Base-by-base conservation (phyloP, 53 echinoderm and acorn worm species). In the Mesocentrotus franciscanus region DNA sequence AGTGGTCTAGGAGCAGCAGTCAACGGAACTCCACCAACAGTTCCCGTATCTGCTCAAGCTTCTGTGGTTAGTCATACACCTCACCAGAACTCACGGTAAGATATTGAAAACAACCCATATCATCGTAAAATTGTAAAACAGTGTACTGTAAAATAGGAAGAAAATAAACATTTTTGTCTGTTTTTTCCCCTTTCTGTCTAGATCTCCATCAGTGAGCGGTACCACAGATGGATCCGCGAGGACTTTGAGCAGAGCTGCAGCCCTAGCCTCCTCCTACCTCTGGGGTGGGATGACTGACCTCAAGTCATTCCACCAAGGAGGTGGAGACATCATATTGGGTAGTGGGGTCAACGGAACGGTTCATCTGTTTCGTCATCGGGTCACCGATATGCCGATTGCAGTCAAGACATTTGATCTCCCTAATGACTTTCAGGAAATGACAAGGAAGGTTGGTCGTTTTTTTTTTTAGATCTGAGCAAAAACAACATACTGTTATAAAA, bases 321-420 rank as follows among this genome's bases (percentile, higher is more conserved):
- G 85, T 29, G 81, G 81, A 32, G 81, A 29, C 32, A 13, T 79
- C 81, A n/a, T 79, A 7, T n/a, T 79, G 30, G 81, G 81, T 14
- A 79, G 81, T n/a, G 81, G 81, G 81, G 30, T 14, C 81, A 32
- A 79, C 81, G 81, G 81, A 29, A 79, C 81, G 81, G 81, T 79
- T 4, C 20, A 79, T 35, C 81, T 79, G 81, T 79, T 9, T 32
- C 81, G 61, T 11, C 59, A 60, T 56, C 57, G 90, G 18, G 16
- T 32, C 16, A 90, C 90, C 30, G 90, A 61, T 61, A n/a, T n/a
- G n/a, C n/a, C n/a, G n/a, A 61, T 90, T 29, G 61, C 90, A 17
- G 58, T 90, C 29, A 90, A 90, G 90, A 90, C 90, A 32, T 60
- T 90, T 2, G 60, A 61, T 3, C 60, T 90, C 30, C 90, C 90